Percentiles rank a stretch among this genome's conserved stretches.
Conservation (phyloP, 2,888 invertebrate genomes). For the Clostera curtula region DNA sequence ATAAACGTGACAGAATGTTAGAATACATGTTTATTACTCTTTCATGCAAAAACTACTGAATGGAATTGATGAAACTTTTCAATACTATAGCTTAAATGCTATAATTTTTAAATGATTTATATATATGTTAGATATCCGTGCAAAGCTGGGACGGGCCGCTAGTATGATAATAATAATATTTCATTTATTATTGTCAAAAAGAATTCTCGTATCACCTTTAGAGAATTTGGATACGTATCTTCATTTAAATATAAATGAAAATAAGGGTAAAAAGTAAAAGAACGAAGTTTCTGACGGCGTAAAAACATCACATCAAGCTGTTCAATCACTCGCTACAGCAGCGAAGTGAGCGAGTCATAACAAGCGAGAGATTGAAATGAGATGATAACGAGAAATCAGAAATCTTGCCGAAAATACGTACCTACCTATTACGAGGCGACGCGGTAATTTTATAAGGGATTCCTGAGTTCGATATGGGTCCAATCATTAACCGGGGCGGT, state of each 20-base stretch:
- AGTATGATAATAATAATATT: too few relatives aligned
- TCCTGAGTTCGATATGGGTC: slow-evolving; percentile 61
- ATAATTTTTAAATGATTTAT: too few relatives aligned
- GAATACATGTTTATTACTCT: too few relatives aligned
- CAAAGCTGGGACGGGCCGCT: too few relatives aligned
- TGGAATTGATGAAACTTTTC: too few relatives aligned
- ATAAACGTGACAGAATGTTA: too few relatives aligned
- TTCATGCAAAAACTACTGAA: too few relatives aligned
- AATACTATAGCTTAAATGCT: too few relatives aligned
- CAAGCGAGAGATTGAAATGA: slow-evolving; percentile 68
- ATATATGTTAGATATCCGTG: too few relatives aligned
- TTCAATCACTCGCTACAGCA: slow-evolving; percentile 49
- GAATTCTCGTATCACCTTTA: too few relatives aligned
- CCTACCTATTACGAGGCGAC: slow-evolving; percentile 59
- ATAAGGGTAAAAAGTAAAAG: slow-evolving; percentile 33
- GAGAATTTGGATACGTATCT: slow-evolving; percentile 29
- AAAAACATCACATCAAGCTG: slow-evolving; percentile 48
- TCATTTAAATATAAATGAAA: slow-evolving; percentile 43
- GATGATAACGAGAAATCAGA: slow-evolving; percentile 64
- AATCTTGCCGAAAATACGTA: slow-evolving; percentile 69
- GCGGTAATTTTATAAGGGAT: slow-evolving; percentile 70
- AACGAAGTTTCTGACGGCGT: slow-evolving; percentile 36
- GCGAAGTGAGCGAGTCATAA: slow-evolving; percentile 58
- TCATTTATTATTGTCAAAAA: too few relatives aligned
- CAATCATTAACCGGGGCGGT: slow-evolving; percentile 57